Evolutionary conservation across 2,888 invertebrate genomes (phyloP).

Genomic region (Microplitis deprimator): DNA sequence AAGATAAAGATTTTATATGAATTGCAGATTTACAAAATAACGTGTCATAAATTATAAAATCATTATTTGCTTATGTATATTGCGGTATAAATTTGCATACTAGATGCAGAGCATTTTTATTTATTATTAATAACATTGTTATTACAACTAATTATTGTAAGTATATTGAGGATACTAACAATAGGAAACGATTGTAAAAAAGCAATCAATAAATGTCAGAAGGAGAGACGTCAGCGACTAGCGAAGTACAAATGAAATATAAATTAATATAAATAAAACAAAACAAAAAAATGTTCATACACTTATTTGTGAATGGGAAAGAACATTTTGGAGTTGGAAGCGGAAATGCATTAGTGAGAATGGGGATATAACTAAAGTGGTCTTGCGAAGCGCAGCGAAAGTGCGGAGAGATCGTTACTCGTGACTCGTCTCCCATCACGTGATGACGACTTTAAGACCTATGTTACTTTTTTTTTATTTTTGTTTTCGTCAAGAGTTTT

Average conservation of each 20-base stretch:
- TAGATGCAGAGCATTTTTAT: too few species aligned
- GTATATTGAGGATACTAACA: not conserved
- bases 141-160: too few species aligned
- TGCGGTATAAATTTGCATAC: too few species aligned
- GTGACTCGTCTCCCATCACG: slow-evolving; percentile 41
- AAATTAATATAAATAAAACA: not conserved
- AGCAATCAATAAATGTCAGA: not conserved
- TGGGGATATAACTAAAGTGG: slow-evolving; percentile 22
- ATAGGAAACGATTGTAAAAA: not conserved
- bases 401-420: slow-evolving; percentile 41
- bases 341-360: slow-evolving; percentile 9
- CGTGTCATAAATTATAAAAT: too few species aligned
- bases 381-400: slow-evolving; percentile 41
- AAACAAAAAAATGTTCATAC: not conserved
- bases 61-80: too few species aligned
- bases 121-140: too few species aligned
- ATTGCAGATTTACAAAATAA: too few species aligned
- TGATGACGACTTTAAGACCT: slow-evolving; percentile 24
- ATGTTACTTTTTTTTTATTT: not conserved
- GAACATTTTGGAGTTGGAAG: not conserved
- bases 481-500: not conserved
- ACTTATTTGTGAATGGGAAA: not conserved
- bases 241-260: not conserved
- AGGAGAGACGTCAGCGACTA: not conserved
- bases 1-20: too few species aligned